A percentile compares a stretch with the other conserved stretches of the same genome.
Evolutionary conservation across 2,113 vertebrate genomes (phyloP).

Genomic region (Tricholaema leucomelas): DNA sequence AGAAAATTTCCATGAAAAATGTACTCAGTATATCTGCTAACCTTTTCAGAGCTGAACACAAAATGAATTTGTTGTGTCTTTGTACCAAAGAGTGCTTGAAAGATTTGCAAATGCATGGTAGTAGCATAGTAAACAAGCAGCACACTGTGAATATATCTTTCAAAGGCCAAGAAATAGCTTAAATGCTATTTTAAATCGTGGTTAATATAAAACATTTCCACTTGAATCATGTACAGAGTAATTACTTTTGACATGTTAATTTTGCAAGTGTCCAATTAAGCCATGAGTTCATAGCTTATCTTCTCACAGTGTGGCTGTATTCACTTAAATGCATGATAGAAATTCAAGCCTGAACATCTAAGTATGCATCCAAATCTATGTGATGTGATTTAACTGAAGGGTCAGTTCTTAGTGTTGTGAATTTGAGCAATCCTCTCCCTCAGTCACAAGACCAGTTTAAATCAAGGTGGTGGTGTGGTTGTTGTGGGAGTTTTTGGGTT

Average conservation of each 20-base stretch:
- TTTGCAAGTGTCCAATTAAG: conserved; percentile 49
- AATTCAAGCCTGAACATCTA: conserved; percentile 10
- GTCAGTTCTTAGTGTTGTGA: background rate
- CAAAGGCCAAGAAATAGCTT: conserved; percentile 18
- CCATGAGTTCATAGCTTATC: conserved; percentile 55
- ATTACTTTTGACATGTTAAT: conserved; percentile 61
- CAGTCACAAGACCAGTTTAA: background rate
- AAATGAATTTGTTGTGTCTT: background rate
- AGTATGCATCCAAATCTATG: background rate
- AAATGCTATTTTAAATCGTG: conserved; percentile 11
- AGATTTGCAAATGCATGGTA: background rate
- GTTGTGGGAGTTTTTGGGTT: too few species aligned
- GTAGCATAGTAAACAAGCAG: background rate
- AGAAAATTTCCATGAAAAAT: background rate
- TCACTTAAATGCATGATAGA: background rate
- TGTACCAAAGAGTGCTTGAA: background rate
- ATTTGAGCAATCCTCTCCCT: background rate
- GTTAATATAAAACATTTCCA: conserved; percentile 9
- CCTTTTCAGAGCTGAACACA: background rate
- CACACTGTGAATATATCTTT: background rate
- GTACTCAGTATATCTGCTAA: background rate
- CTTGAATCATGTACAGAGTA: conserved; percentile 25
- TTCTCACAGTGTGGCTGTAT: conserved; percentile 57
- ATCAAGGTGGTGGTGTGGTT: background rate
- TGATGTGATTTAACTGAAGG: background rate